These are phyloP conservation scores for Pempheris klunzingeri DNA, from an alignment of 2,797 vertebrate species.

Conservation along the genomic window DNA sequence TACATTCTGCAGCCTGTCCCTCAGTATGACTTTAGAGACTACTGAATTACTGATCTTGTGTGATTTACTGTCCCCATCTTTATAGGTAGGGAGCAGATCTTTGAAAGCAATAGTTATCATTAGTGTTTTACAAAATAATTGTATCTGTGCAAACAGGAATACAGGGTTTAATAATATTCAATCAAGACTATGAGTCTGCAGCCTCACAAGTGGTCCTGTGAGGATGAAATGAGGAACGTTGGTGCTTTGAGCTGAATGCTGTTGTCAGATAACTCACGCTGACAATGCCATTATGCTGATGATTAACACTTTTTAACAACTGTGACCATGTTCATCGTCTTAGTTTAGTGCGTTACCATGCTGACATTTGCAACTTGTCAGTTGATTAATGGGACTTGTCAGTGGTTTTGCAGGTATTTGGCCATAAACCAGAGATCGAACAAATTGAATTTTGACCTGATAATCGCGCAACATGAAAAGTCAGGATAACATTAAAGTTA, in stretches of 20 bases:
- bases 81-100: slow-evolving; percentile 6
- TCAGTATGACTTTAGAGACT: slow-evolving; percentile 23
- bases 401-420: neutral
- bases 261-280: neutral
- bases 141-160: neutral
- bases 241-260: neutral
- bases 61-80: slow-evolving; percentile 36
- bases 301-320: neutral
- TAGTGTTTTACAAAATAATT: neutral
- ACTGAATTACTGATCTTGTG: slow-evolving; percentile 24
- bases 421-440: neutral
- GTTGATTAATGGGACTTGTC: too few relatives aligned
- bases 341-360: too few relatives aligned
- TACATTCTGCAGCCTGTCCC: slow-evolving; percentile 22
- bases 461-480: neutral
- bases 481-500: neutral
- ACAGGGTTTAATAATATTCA: neutral
- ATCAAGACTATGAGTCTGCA: neutral
- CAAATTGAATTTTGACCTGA: neutral
- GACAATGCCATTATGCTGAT: neutral
- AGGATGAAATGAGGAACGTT: neutral
- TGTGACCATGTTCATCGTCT: neutral
- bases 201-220: too few relatives aligned
- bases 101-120: neutral
- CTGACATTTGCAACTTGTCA: neutral